Evolutionary conservation across 2,797 vertebrate species (phyloP).

Genomic region (Craterocephalus amniculus): DNA sequence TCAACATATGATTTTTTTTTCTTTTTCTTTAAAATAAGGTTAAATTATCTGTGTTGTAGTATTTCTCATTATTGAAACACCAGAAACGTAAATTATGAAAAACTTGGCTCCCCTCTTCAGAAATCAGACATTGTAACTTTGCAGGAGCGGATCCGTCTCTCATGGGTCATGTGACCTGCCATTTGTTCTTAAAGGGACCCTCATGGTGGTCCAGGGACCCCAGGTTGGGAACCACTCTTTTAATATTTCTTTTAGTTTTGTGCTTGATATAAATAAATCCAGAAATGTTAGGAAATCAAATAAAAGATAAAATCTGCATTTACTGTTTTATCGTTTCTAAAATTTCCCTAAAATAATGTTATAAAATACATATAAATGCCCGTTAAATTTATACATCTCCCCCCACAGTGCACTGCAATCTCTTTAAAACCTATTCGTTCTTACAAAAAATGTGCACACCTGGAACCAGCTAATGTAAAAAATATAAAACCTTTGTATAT

Average conservation of each 20-base stretch:
- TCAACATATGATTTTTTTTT: too few relatives aligned
- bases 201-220: too few relatives aligned
- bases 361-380: constrained; percentile 8
- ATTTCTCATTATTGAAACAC: too few relatives aligned
- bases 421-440: background rate
- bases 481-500: background rate
- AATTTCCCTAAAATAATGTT: background rate
- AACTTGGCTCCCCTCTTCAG: too few relatives aligned
- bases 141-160: too few relatives aligned
- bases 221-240: too few relatives aligned
- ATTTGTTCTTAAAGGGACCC: too few relatives aligned
- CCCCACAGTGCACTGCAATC: background rate
- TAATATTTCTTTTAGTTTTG: constrained; percentile 9
- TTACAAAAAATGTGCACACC: background rate
- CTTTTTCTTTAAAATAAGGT: too few relatives aligned
- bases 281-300: constrained; percentile 1
- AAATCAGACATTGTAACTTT: too few relatives aligned
- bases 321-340: background rate
- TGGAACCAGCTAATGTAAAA: constrained; percentile 14
- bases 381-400: background rate
- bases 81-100: too few relatives aligned
- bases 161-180: too few relatives aligned
- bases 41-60: too few relatives aligned
- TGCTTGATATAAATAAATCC: constrained; percentile 21
- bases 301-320: constrained; percentile 6